Evolutionary conservation across 2,888 invertebrate species (phyloP).

Genomic region (Pterobdella sp.): DNA sequence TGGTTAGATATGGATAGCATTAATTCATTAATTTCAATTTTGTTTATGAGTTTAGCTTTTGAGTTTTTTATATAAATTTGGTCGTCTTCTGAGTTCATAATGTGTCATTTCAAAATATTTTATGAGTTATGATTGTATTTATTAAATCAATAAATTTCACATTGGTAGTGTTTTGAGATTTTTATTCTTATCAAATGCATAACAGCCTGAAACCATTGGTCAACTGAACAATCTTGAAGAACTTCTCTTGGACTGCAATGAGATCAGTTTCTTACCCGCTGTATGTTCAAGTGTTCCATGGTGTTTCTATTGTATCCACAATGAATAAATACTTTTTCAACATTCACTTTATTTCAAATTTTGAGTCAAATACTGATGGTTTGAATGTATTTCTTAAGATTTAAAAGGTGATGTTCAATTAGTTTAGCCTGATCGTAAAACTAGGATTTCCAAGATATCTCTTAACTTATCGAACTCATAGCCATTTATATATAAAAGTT

Average conservation of each 20-base stretch:
- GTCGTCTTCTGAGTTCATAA: not conserved
- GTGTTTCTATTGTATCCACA: too few relatives aligned
- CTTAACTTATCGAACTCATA: too few relatives aligned
- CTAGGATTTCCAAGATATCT: too few relatives aligned
- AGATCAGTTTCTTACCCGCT: conserved; percentile 77
- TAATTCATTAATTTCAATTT: not conserved
- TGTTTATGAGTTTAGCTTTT: not conserved
- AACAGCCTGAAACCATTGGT: conserved; percentile 83
- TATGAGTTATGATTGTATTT: not conserved
- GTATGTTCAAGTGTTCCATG: conserved; percentile 8
- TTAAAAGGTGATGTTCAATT: too few relatives aligned
- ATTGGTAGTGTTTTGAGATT: too few relatives aligned
- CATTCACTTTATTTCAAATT: too few relatives aligned
- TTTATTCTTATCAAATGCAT: too few relatives aligned
- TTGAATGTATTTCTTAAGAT: too few relatives aligned
- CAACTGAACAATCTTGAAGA: conserved; percentile 85
- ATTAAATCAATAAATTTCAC: not conserved
- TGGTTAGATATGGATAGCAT: conserved; percentile 22
- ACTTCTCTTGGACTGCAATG: conserved; percentile 95
- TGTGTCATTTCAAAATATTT: not conserved
- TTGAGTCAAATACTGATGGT: too few relatives aligned
- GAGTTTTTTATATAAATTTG: not conserved
- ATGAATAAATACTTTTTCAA: too few relatives aligned
- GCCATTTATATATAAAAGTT: too few relatives aligned
- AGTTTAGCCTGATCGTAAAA: too few relatives aligned